Percentiles rank a stretch among this genome's conserved stretches.
phyloP scores from a whole-genome alignment of 1,140 invertebrate genomes.

The Cydia strobilella region DNA sequence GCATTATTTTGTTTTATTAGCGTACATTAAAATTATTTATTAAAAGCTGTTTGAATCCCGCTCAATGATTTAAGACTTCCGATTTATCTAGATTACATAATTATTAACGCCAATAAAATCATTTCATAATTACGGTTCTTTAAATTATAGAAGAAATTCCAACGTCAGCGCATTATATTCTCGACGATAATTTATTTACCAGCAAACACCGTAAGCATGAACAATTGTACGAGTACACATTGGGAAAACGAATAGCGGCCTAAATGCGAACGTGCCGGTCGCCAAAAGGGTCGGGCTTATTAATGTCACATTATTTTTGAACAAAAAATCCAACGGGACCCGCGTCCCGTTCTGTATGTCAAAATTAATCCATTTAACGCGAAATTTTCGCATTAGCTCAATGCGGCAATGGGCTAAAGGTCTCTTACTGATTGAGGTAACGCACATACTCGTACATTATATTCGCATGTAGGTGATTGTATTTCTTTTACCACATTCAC shows the following conservation, averaged over 20 bases:
- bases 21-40: no score
- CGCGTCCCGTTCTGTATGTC: slow-evolving; percentile 57
- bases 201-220: slow-evolving; percentile 8
- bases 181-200: slow-evolving; percentile 22
- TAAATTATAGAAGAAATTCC: background rate
- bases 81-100: background rate
- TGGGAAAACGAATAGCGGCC: slow-evolving; percentile 23
- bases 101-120: background rate
- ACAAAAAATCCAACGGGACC: slow-evolving; percentile 53
- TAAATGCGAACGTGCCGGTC: slow-evolving; percentile 41
- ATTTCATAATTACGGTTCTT: background rate
- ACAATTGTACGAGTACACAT: slow-evolving; percentile 28
- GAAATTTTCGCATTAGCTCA: slow-evolving; percentile 37
- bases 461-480: background rate
- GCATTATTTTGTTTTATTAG: no score
- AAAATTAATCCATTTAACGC: slow-evolving; percentile 55
- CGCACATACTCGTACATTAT: background rate
- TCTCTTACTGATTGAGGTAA: slow-evolving; percentile 7
- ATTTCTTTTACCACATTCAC: no score
- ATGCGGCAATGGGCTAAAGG: background rate
- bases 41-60: no score
- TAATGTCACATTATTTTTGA: slow-evolving; percentile 64
- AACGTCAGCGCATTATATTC: background rate
- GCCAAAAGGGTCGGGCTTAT: slow-evolving; percentile 57
- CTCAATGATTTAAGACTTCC: no score